Percentiles rank a stretch among this genome's conserved stretches.
phyloP scores from a whole-genome alignment of 2,797 vertebrate species.

The Scolopax rusticola region DNA sequence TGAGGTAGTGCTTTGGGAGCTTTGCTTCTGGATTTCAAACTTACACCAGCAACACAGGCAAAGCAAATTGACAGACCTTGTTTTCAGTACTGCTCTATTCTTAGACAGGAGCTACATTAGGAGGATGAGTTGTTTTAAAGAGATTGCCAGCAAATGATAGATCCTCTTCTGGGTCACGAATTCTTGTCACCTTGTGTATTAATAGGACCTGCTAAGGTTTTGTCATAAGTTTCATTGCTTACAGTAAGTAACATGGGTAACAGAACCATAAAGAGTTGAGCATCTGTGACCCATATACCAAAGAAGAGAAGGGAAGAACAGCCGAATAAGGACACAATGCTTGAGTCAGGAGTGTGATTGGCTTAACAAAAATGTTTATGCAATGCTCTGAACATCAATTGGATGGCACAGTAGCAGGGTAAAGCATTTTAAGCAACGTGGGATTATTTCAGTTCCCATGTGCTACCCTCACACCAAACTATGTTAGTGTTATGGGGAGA shows the following conservation, averaged over 20 bases:
- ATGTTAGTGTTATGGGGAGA: neutral
- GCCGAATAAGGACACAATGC: neutral
- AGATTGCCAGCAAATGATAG: constrained; percentile 30
- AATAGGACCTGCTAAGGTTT: constrained; percentile 48
- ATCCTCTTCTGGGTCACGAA: constrained; percentile 45
- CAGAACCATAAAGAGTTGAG: neutral
- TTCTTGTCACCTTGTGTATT: constrained; percentile 49
- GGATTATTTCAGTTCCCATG: neutral
- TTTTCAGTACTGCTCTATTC: constrained; percentile 51
- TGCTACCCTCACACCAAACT: neutral
- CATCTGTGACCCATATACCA: constrained; percentile 58
- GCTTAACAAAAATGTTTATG: neutral
- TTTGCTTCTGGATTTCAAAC: neutral
- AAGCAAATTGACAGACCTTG: constrained; percentile 29
- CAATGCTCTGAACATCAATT: neutral
- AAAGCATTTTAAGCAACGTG: neutral
- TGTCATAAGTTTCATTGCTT: neutral
- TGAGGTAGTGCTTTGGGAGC: neutral
- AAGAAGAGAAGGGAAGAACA: neutral
- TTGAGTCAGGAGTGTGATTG: neutral
- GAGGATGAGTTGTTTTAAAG: constrained; percentile 2
- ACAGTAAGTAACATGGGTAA: neutral
- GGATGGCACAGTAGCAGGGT: neutral
- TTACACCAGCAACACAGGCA: neutral
- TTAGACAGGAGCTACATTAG: constrained; percentile 32